Base-by-base conservation (phyloP, 1,140 invertebrate genomes). In the Conopomorpha cramerella region DNA sequence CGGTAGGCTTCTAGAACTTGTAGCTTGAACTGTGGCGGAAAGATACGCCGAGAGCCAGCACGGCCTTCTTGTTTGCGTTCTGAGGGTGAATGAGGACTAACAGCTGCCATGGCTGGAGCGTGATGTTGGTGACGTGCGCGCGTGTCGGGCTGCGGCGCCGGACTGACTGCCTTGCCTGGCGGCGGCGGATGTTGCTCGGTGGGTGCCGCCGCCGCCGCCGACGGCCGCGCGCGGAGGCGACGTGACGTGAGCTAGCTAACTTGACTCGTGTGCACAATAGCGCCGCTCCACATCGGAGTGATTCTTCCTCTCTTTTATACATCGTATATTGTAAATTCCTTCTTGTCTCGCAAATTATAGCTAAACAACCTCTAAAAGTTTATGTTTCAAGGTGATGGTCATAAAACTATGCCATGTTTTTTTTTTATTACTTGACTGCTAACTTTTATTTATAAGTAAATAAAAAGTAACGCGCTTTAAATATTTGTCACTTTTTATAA, bases 1-100 rank as follows among this genome's bases (percentile, higher is more conserved):
- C 89, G 79, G 58, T 92, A 93, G 13, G 90, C 91, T 56, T 92
- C 89, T 37, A 93, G 79, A 41, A 93, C 91, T 79, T 89, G 87
- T 31, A 92, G 79, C 65, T 91, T 93, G 64, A 93, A 93, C 51
- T 89, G 84, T 42, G 89, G 87, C 49, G 90, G 84, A 50, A 92
- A 93, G 54, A 92, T 92, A 16, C 91, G 82, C 30, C 90, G 79
- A 32, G 88, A 91, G 19, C 89, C 89, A 33, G 70, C 67, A 32
- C 70, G 65, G 36, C 67, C 63, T 51, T 74, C 81, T 84, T 67
- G 66, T 77, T 80, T 64, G 71, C 72, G 63, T 67, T 78, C 72
- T 51, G 59, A 49, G 46, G 64, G 66, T 49, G 63, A 56, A 61
- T 72, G 57, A 54, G 67, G 19, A 10, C 19, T 23, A 16, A 10